A percentile compares a stretch with the other conserved stretches of the same genome.
Conservation (phyloP, 2,797 vertebrate genomes). For the Cottoperca gobio region DNA sequence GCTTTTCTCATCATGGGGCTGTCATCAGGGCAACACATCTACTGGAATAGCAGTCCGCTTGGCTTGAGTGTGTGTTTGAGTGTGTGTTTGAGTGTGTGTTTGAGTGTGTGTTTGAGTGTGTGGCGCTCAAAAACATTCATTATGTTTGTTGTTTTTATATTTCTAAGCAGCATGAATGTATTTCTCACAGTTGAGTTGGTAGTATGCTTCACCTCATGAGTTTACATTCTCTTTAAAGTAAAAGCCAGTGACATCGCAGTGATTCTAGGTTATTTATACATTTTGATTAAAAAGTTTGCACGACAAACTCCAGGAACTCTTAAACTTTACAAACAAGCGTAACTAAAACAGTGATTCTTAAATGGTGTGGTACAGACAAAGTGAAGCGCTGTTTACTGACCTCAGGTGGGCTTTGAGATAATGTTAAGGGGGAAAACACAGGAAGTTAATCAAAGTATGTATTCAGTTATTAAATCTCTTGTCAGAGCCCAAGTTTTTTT, state of each 20-base stretch:
- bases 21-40: constrained; percentile 58
- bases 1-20: constrained; percentile 62
- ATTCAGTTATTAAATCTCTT: background rate
- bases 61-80: background rate
- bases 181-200: constrained; percentile 6
- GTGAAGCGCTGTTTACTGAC: background rate
- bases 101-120: constrained; percentile 23
- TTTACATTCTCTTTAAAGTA: background rate
- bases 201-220: background rate
- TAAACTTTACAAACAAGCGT: background rate
- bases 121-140: constrained; percentile 5
- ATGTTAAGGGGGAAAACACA: background rate
- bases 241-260: background rate
- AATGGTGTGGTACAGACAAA: background rate
- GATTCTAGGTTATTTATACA: background rate
- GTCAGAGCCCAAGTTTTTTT: too few relatives aligned
- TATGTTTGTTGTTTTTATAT: constrained; percentile 3
- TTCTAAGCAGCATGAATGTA: background rate
- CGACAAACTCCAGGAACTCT: background rate
- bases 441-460: background rate
- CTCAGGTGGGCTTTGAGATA: background rate
- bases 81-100: constrained; percentile 24
- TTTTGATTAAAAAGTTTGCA: constrained; percentile 1
- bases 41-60: constrained; percentile 21
- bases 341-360: background rate